Evolutionary conservation across 2,888 invertebrate genomes (phyloP), one percentile per base, ranked within the genome.

Genomic region (Nebria brevicollis): DNA sequence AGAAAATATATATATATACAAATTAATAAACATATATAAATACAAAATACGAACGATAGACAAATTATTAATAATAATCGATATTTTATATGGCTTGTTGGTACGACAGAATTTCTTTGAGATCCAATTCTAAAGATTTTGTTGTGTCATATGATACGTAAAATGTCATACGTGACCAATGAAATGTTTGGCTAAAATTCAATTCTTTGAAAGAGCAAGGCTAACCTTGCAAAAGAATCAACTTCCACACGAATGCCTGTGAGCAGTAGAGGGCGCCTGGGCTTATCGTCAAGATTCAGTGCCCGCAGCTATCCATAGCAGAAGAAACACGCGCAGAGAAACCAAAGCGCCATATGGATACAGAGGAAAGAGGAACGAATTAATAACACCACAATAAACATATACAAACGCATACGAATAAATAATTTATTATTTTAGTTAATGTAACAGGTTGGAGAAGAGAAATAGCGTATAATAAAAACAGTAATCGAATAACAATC

Each of bases 211-310:
- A 11, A 54, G 54, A 5, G 54, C 54, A 54, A 54, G 54, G 54
- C n/a, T 8, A 72, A 72, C 34, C 6, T 72, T 72, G 20, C 34
- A 72, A 34, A 8, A 72, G 34, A 34, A 72, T 72, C 72, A 34
- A 72, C 72, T 72, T 72, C 20, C 72, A 34, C 34, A 68, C 20
- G 20, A 10, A 25, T 68, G 68, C 34, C 34, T 11, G 34, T 25
- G 54, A 6, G 54, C 54, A 68, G 68, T 6, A 68, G 20, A 26
- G 10, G 20, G 72, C 34, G 41, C 26, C 11, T n/a, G 34, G 41
- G 10, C 72, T 72, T 72, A 72, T 72, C 72, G 34, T 72, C 41
- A n/a, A 8, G 10, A 34, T 72, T 72, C 72, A 72, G 41, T 54
- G 72, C n/a, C 72, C 72, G 11, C 41, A 26, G 72, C n/a, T 34